Conservation (phyloP, 2,888 invertebrate species). For the Polyploca ridens region DNA sequence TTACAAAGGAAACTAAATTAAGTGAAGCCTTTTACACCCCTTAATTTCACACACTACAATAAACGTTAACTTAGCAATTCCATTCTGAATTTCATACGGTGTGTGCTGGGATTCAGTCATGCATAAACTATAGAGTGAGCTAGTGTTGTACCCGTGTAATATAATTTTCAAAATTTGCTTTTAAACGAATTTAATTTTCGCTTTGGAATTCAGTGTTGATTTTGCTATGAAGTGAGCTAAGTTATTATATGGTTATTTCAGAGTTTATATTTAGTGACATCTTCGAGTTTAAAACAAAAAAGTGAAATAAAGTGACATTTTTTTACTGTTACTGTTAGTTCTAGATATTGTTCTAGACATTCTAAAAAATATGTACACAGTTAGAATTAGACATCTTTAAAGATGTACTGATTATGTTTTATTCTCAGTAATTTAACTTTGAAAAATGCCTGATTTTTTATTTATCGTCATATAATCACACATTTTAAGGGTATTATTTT, state of each 20-base stretch:
- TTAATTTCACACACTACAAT: constrained; percentile 12
- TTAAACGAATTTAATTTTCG: neutral
- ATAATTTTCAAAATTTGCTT: neutral
- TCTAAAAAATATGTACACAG: too few relatives aligned
- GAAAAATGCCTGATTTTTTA: neutral
- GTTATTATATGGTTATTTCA: neutral
- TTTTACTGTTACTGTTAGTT: too few relatives aligned
- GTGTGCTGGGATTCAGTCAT: constrained; percentile 27
- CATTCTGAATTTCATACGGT: constrained; percentile 14
- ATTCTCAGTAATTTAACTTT: too few relatives aligned
- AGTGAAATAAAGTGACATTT: too few relatives aligned
- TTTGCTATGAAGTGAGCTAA: neutral
- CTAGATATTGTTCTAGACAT: too few relatives aligned
- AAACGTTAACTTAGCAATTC: constrained; percentile 19
- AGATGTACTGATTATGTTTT: too few relatives aligned
- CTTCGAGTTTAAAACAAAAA: too few relatives aligned
- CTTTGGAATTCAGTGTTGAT: neutral
- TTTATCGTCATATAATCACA: neutral
- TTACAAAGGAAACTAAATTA: constrained; percentile 10
- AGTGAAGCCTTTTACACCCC: neutral
- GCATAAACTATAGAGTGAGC: constrained; percentile 41
- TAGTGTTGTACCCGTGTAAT: constrained; percentile 21
- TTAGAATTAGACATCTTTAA: too few relatives aligned
- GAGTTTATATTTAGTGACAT: too few relatives aligned
- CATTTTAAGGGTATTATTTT: too few relatives aligned